Base-by-base conservation (phyloP, 1,140 invertebrate species). In the Drosophila mauritiana region DNA sequence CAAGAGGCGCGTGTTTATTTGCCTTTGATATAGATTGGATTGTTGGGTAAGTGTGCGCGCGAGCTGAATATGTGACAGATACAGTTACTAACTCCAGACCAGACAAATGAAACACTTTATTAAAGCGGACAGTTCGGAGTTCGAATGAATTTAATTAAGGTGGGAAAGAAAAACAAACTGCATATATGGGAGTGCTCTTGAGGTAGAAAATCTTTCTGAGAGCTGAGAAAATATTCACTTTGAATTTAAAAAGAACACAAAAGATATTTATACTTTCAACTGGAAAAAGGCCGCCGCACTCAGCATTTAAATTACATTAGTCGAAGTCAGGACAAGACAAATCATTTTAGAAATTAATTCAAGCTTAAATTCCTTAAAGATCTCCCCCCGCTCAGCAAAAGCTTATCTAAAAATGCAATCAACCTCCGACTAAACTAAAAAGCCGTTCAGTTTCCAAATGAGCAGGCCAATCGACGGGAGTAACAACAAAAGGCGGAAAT, bases 11-110 rank as follows among this genome's bases (percentile, higher is more conserved):
- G 84, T 88, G 84, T 74, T 89, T 88, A 77, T 83, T 88, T 88
- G 68, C 84, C 67, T 89, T 83, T 88, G 84, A 88, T 88, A 86
- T 77, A 83, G 83, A 88, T 88, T 88, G 84, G 76, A 88, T 80
- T 77, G 75, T 76, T 76, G 72, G 67, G 63, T 65, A 70, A 79
- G 62, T 51, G 46, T 42, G 65, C 59, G 59, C 46, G 46, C 46
- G 46, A 51, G 53, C 34, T 46, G 61, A 73, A 57, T 57, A 69
- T 67, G 70, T 36, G 80, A 70, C 59, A 58, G 80, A 75, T 80
- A 63, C 76, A 77, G 65, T 84, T 83, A 64, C 70, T 62, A 62
- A 64, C 49, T 43, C 20, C 43, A 46, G 45, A 46, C 31, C 36
- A 46, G 49, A 55, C 42, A 65, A 45, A 58, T 22, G 37, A 63